These are phyloP conservation scores for Trachymyrmex septentrionalis DNA, from an alignment of 1,140 invertebrate genomes.

Conservation along the genomic window DNA sequence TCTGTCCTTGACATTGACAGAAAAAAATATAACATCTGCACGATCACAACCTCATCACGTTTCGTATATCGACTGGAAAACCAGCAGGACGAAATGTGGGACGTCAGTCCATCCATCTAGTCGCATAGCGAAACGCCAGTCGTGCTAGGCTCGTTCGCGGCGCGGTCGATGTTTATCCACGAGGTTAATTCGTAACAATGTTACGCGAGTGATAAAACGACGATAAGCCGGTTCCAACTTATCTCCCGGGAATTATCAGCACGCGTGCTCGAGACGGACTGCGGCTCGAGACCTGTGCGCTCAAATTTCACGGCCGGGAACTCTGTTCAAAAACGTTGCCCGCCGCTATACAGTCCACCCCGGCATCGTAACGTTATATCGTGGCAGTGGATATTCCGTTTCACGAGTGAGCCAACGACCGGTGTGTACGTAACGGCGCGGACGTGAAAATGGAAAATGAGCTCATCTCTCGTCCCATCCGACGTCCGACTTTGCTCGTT, in stretches of 20 bases:
- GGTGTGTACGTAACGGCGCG: constrained; percentile 35
- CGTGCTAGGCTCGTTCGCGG: constrained; percentile 18
- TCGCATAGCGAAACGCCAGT: constrained; percentile 16
- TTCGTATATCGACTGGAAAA: background rate
- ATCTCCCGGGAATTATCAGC: constrained; percentile 48
- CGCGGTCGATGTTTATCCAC: constrained; percentile 42
- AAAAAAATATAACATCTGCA: background rate
- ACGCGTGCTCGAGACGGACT: constrained; percentile 21
- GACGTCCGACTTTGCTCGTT: background rate
- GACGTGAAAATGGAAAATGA: constrained; percentile 61
- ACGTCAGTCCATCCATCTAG: constrained; percentile 33
- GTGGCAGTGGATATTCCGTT: constrained; percentile 29
- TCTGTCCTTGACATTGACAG: background rate
- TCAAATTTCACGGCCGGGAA: constrained; percentile 38
- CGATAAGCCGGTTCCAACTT: constrained; percentile 44
- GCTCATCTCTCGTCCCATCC: constrained; percentile 3
- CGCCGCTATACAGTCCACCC: background rate
- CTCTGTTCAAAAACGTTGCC: constrained; percentile 30
- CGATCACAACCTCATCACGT: background rate
- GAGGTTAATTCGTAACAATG: constrained; percentile 61
- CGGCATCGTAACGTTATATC: constrained; percentile 30
- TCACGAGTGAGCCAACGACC: constrained; percentile 46
- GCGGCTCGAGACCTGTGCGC: background rate
- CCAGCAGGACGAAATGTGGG: background rate
- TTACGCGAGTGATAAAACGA: constrained; percentile 56